These are phyloP conservation scores for Mythimna loreyi DNA, from an alignment of 2,888 invertebrate species.

Conservation along the genomic window DNA sequence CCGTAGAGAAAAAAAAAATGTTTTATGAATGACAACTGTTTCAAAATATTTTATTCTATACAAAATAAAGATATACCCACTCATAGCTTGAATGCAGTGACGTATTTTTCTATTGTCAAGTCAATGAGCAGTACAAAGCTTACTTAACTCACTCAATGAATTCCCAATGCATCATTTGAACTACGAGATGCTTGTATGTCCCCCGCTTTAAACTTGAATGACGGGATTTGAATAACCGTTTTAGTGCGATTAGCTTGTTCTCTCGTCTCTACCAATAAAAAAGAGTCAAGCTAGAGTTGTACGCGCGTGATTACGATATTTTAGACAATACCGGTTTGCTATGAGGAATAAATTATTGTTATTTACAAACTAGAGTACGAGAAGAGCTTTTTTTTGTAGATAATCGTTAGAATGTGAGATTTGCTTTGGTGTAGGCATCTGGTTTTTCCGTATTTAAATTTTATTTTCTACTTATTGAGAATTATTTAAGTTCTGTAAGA, in stretches of 20 bases:
- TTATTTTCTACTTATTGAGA: background rate
- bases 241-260: conserved; percentile 53
- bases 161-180: conserved; percentile 47
- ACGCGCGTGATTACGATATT: conserved; percentile 47
- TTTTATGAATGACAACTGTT: no score
- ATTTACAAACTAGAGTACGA: conserved; percentile 42
- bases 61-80: background rate
- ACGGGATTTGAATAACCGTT: conserved; percentile 61
- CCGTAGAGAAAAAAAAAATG: no score
- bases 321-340: conserved; percentile 57
- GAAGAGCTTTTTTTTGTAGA: conserved; percentile 25
- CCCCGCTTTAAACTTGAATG: conserved; percentile 54
- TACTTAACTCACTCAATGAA: conserved; percentile 38
- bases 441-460: background rate
- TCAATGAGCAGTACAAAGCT: conserved; percentile 15
- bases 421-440: background rate
- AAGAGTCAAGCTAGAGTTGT: conserved; percentile 52
- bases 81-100: background rate
- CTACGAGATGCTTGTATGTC: conserved; percentile 36
- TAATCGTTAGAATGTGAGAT: conserved; percentile 14
- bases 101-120: background rate
- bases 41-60: background rate
- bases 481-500: background rate
- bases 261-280: conserved; percentile 53
- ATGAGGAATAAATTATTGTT: conserved; percentile 49